phyloP scores from a whole-genome alignment of 2,797 vertebrate genomes.

The Danio tinwini region DNA sequence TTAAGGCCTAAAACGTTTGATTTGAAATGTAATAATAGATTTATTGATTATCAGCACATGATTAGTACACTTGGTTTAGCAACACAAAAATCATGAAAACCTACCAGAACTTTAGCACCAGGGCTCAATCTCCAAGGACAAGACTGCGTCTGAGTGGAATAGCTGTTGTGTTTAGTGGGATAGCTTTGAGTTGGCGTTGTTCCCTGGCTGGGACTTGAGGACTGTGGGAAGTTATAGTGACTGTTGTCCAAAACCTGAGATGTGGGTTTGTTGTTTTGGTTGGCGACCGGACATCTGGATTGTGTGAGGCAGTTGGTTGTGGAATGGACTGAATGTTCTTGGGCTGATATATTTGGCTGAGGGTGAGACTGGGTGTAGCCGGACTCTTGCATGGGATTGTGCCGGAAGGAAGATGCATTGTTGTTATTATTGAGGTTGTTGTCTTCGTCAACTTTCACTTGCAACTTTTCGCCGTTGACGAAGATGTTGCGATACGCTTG shows the following conservation, averaged over 20 bases:
- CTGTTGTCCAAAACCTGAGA: conserved; percentile 65
- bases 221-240: conserved; percentile 66
- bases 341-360: conserved; percentile 49
- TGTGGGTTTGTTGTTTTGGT: conserved; percentile 60
- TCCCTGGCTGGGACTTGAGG: conserved; percentile 68
- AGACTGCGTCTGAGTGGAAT: conserved; percentile 61
- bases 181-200: conserved; percentile 63
- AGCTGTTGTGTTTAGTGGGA: conserved; percentile 66
- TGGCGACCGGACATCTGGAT: conserved; percentile 59
- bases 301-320: conserved; percentile 63
- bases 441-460: conserved; percentile 64
- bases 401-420: conserved; percentile 64
- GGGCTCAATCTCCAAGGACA: conserved; percentile 79
- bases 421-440: conserved; percentile 59
- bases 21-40: too few relatives aligned
- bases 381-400: conserved; percentile 59
- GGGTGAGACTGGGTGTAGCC: conserved; percentile 57
- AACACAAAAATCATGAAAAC: conserved; percentile 54
- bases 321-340: conserved; percentile 59
- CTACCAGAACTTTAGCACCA: conserved; percentile 83
- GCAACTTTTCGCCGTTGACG: conserved; percentile 71
- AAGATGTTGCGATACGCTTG: conserved; percentile 72
- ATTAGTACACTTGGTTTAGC: not conserved
- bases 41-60: too few relatives aligned
- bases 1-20: too few relatives aligned